Conservation (phyloP, 2,797 vertebrate species). For the Benthosema pterotum region DNA sequence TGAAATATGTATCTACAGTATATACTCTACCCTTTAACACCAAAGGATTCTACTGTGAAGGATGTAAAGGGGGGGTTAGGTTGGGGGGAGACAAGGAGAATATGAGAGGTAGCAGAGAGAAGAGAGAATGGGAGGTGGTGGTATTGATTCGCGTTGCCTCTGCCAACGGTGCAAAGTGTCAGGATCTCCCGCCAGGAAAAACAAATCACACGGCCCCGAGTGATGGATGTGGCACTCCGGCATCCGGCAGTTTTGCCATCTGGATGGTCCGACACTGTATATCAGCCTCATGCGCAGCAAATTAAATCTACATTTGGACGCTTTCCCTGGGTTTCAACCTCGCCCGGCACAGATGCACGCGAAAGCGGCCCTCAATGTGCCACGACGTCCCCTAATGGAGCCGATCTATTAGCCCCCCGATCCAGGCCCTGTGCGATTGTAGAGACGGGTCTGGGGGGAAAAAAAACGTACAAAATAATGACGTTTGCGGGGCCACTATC, state of each 20-base stretch:
- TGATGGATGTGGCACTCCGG: conserved; percentile 85
- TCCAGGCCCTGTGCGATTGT: conserved; percentile 71
- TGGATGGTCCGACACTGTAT: conserved; percentile 80
- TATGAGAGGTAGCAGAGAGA: conserved; percentile 37
- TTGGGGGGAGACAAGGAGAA: conserved; percentile 46
- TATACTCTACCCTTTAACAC: no score
- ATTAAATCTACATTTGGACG: conserved; percentile 87
- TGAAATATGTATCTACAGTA: no score
- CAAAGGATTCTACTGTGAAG: no score
- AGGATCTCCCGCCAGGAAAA: conserved; percentile 83
- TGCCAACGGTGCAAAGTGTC: conserved; percentile 76
- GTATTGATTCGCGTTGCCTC: conserved; percentile 81
- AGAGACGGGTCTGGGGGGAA: conserved; percentile 64
- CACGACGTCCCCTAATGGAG: conserved; percentile 65
- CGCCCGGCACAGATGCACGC: conserved; percentile 66
- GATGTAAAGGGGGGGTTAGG: conserved; percentile 17
- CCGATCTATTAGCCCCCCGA: conserved; percentile 71
- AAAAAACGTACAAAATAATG: conserved; percentile 69
- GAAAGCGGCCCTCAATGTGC: conserved; percentile 48
- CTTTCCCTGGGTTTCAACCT: conserved; percentile 73
- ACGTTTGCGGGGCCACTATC: conserved; percentile 63
- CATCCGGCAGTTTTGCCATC: conserved; percentile 77
- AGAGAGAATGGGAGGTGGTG: no score
- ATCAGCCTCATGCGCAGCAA: conserved; percentile 80
- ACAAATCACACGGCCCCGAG: conserved; percentile 78